Evolutionary conservation across 2,797 vertebrate species (phyloP), one percentile per base, ranked within the genome.

Genomic region (Pygocentrus nattereri): DNA sequence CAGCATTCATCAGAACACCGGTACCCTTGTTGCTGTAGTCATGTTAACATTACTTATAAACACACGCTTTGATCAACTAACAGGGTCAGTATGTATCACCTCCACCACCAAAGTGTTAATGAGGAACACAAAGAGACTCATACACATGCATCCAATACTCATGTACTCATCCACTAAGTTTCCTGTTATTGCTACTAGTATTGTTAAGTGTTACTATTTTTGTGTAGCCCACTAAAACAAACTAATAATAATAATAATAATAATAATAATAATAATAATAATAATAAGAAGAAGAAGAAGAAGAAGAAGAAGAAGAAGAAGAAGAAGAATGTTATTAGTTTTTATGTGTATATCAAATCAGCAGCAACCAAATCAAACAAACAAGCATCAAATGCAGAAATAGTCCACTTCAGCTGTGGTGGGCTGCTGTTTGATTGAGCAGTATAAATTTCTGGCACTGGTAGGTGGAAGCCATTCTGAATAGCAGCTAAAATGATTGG

Each of bases 1-100:
- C 81, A 72, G 61, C 64, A 81, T 81, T 75, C 79, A 76, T 27
- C 38, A 81, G 31, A 58, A 67, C 80, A 71, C 54, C 6, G 4
- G 65, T 62, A 41, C 25, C 78, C 73, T 30, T 81, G 80, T 41
- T 70, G 64, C 65, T 73, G 38, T 47, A 68, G 62, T 62, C 54
- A 41, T 64, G 56, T 76, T 80, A 62, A 80, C 58, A 76, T 23
- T 75, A 47, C 54, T 70, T 44, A 72, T 41, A 68, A 71, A 76
- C 44, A 73, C 41, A 49, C 67, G 72, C 69, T 78, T 34, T 69
- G 21, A 58, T 72, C 81, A 56, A 58, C 67, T 72, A 82, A 81
- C 59, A 72, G 50, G 79, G 72, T 81, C 79, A 81, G 64, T 38
- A 27, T 69, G 64, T 25, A 52, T 19, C 38, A 68, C 34, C 12